Evolutionary conservation across 2,888 invertebrate species (phyloP).

Genomic region (Disparrhopalites patrizii): DNA sequence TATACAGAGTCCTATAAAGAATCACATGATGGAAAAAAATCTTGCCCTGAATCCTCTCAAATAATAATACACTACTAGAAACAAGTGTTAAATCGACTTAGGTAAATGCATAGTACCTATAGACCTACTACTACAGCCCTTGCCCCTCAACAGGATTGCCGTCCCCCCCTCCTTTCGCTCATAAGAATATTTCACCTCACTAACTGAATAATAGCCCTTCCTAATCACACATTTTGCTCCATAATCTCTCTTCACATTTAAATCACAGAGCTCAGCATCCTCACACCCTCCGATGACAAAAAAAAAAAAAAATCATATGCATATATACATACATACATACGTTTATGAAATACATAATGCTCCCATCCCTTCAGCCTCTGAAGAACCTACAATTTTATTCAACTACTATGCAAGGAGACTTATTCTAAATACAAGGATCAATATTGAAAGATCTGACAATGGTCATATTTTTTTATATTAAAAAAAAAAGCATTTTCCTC

Average conservation of each 20-base stretch:
- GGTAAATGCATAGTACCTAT: constrained; percentile 15
- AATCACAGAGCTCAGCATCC: not conserved
- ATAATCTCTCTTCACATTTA: constrained; percentile 6
- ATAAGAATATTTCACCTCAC: not conserved
- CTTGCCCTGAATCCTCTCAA: constrained; percentile 9
- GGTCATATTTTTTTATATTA: constrained; percentile 13
- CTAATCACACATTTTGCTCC: constrained; percentile 2
- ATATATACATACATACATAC: not conserved
- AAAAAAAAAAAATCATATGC: not conserved
- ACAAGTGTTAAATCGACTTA: constrained; percentile 33
- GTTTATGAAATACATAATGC: too few species aligned
- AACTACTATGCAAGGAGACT: too few species aligned
- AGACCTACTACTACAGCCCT: not conserved
- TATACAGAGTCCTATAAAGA: constrained; percentile 12
- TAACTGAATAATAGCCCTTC: not conserved
- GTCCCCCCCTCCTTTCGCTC: not conserved
- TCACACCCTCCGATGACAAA: too few species aligned
- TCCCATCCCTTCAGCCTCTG: too few species aligned
- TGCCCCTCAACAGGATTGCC: not conserved
- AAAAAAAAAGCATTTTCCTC: too few species aligned
- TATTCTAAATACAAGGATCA: constrained; percentile 17
- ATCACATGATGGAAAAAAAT: constrained; percentile 31
- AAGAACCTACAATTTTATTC: too few species aligned
- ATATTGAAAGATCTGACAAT: constrained; percentile 17
- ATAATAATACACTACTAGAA: constrained; percentile 19